These are phyloP conservation scores for Bergia sp. DNA, from an alignment of 92 coral and sea anemone genomes.

Conservation along the genomic window DNA sequence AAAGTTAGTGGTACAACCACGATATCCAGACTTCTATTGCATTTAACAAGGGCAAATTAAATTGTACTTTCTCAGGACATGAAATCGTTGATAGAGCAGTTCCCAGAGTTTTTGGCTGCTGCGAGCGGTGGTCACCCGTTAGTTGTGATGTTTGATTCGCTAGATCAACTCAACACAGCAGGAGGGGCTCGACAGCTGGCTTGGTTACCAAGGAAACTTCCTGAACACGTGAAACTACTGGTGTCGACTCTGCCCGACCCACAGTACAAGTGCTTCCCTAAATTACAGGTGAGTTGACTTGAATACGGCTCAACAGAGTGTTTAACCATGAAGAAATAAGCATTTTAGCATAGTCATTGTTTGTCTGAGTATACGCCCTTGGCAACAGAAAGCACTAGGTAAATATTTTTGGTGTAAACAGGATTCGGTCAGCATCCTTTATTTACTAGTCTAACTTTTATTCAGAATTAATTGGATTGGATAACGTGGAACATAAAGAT, in stretches of 20 bases:
- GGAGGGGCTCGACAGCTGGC: conserved; percentile 71
- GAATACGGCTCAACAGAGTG: background rate
- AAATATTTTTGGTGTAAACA: no score
- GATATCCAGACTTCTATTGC: conserved; percentile 22
- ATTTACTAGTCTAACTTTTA: no score
- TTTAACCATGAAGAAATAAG: background rate
- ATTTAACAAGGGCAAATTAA: background rate
- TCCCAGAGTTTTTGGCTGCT: conserved; percentile 61
- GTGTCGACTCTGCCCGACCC: conserved; percentile 83
- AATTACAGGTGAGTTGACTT: conserved; percentile 58
- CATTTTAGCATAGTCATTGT: no score
- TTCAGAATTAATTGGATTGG: no score
- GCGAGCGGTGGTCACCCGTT: conserved; percentile 73
- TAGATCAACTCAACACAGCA: conserved; percentile 77
- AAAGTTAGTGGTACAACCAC: background rate
- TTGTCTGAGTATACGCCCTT: no score
- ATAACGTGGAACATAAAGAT: no score
- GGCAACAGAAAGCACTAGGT: no score
- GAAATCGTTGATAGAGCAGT: conserved; percentile 63
- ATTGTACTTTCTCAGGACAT: conserved; percentile 40
- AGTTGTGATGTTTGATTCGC: conserved; percentile 70
- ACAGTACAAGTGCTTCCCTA: conserved; percentile 73
- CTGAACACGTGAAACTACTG: conserved; percentile 74
- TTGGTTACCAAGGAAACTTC: conserved; percentile 82
- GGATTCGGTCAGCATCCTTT: no score